A percentile compares a stretch with the other conserved stretches of the same genome.
Conservation (phyloP, 2,888 invertebrate genomes). For the Hirtodrosophila duncani region DNA sequence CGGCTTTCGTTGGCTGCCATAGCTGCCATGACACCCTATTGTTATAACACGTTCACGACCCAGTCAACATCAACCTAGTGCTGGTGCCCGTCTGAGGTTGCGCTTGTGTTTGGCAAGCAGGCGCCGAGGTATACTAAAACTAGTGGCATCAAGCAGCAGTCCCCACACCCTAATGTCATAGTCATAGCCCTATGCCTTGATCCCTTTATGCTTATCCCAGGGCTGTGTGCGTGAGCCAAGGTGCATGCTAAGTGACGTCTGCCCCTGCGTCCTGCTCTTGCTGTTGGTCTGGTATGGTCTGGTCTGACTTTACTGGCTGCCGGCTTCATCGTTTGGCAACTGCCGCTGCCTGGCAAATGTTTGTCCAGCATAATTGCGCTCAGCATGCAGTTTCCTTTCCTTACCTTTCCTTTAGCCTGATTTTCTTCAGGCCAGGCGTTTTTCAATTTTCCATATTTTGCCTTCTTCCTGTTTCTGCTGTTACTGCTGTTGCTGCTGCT, state of each 20-base stretch:
- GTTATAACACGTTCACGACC: slow-evolving; percentile 62
- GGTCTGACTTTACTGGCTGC: not conserved
- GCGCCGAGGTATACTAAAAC: slow-evolving; percentile 48
- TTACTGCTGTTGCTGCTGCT: slow-evolving; percentile 5
- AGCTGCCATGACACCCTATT: slow-evolving; percentile 59
- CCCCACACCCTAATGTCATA: too few relatives aligned
- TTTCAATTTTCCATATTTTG: slow-evolving; percentile 49
- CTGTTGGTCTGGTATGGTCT: too few relatives aligned
- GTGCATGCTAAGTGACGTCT: slow-evolving; percentile 66
- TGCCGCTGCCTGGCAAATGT: slow-evolving; percentile 54
- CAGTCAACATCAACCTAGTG: slow-evolving; percentile 31
- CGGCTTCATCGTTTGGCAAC: slow-evolving; percentile 24
- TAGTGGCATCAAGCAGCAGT: slow-evolving; percentile 23
- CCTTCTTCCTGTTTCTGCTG: slow-evolving; percentile 15
- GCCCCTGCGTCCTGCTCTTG: slow-evolving; percentile 9
- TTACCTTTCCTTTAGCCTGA: not conserved
- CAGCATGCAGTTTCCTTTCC: slow-evolving; percentile 62
- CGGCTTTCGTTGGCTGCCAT: slow-evolving; percentile 3
- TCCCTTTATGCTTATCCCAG: not conserved
- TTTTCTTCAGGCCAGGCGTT: slow-evolving; percentile 14
- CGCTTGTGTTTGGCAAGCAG: slow-evolving; percentile 58
- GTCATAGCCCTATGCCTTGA: too few relatives aligned
- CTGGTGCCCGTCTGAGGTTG: slow-evolving; percentile 8
- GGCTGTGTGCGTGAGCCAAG: slow-evolving; percentile 53
- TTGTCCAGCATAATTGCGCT: slow-evolving; percentile 73